Percentiles rank a stretch among this genome's conserved stretches.
Conservation (phyloP, 2,797 vertebrate species). For the Anas georgica region DNA sequence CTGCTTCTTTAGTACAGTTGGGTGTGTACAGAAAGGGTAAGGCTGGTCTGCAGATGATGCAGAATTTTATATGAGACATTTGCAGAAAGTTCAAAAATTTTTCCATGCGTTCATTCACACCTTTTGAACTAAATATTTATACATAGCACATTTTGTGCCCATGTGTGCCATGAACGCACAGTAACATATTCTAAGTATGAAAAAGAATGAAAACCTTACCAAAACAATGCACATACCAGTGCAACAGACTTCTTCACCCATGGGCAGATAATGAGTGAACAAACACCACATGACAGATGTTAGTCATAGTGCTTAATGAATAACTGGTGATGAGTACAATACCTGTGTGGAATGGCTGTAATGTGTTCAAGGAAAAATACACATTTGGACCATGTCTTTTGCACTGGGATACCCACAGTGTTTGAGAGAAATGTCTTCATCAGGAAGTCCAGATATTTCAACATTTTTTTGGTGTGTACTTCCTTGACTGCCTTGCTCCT, state of each 20-base stretch:
- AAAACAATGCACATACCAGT: slow-evolving; percentile 52
- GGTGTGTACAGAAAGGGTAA: neutral
- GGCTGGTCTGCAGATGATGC: neutral
- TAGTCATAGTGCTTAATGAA: slow-evolving; percentile 70
- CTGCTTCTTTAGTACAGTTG: neutral
- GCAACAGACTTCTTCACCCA: slow-evolving; percentile 50
- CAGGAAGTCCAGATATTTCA: slow-evolving; percentile 13
- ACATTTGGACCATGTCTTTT: slow-evolving; percentile 45
- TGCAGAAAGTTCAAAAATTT: neutral
- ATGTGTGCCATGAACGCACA: neutral
- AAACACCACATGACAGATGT: slow-evolving; percentile 67
- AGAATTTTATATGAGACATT: slow-evolving; percentile 1
- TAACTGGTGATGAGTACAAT: slow-evolving; percentile 68
- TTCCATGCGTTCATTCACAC: neutral
- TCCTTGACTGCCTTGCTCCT: neutral
- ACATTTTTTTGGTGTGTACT: neutral
- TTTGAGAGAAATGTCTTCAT: neutral
- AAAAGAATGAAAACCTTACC: neutral
- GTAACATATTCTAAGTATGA: neutral
- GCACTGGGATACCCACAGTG: neutral
- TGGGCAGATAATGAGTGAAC: slow-evolving; percentile 66
- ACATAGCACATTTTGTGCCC: neutral
- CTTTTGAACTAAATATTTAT: slow-evolving; percentile 7
- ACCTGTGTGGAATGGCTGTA: slow-evolving; percentile 50
- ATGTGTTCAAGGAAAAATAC: slow-evolving; percentile 31